Evolutionary conservation across 2,797 vertebrate genomes (phyloP).

Genomic region (Neosilurus hyrtlii): DNA sequence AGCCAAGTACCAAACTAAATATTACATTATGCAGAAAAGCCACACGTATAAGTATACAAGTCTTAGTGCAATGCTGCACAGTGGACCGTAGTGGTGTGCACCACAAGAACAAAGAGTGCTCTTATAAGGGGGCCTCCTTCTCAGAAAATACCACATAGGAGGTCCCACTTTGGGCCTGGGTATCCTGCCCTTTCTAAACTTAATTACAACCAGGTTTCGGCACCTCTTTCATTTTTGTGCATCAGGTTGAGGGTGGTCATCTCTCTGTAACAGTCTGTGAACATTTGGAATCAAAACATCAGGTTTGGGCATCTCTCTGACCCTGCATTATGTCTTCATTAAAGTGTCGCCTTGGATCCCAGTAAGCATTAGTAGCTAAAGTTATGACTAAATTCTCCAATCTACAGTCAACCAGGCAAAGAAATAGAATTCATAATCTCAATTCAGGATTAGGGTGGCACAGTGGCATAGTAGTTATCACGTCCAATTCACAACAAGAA

Average conservation of each 20-base stretch:
- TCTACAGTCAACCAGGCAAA: background rate
- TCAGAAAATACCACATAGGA: constrained; percentile 23
- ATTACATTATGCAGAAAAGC: constrained; percentile 2
- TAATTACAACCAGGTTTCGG: constrained; percentile 65
- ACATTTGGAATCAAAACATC: background rate
- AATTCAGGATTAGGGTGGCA: background rate
- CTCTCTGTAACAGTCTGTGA: background rate
- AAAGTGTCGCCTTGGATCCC: background rate
- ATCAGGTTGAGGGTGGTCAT: constrained; percentile 4
- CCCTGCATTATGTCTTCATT: constrained; percentile 10
- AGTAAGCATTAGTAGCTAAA: background rate
- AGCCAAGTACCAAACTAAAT: background rate
- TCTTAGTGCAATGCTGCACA: constrained; percentile 23
- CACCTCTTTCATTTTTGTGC: constrained; percentile 50
- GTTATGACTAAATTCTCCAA: background rate
- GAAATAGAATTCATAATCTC: background rate
- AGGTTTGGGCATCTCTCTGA: background rate
- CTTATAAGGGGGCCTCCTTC: constrained; percentile 38
- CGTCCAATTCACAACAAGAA: too few species aligned
- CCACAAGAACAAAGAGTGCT: constrained; percentile 30
- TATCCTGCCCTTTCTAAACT: constrained; percentile 40
- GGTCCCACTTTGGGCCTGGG: constrained; percentile 36
- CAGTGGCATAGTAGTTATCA: too few species aligned
- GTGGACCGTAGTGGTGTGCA: constrained; percentile 9
- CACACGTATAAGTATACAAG: constrained; percentile 5